Evolutionary conservation across 2,113 vertebrate species (phyloP), one percentile per base, ranked within the genome.

Genomic region (Ammodytes marinus): DNA sequence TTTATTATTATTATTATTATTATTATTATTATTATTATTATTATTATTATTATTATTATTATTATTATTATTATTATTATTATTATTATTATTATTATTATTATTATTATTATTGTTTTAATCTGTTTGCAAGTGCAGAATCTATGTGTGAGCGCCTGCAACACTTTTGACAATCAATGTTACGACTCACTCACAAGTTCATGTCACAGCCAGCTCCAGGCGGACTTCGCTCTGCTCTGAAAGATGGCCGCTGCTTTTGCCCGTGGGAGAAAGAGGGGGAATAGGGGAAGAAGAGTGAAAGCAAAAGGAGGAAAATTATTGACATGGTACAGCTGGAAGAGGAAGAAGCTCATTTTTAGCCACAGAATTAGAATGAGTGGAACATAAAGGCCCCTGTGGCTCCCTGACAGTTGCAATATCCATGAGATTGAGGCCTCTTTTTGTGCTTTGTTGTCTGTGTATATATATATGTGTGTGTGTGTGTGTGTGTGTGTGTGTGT

Each of bases 371-470:
- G 73, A 90, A 90, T 89, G 76, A 89, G 86, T 66, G 19, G 75
- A 84, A 85, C 83, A 88, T 85, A 80, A 86, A 88, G 87, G 84
- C 80, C 85, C 85, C 80, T 86, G 85, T 87, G 87, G 84, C 74
- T 83, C 52, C 74, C 74, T 85, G 88, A 92, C 91, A 83, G 83
- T 81, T 83, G 84, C 88, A 89, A 84, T 85, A 89, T 86, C 87
- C 79, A 80, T 88, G 88, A 91, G 83, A 86, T 90, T 74, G 74
- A 83, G 78, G 81, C 47, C 73, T 88, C 82, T 80, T 84, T 88
- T 89, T 85, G 65, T 89, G 82, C 69, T 85, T 80, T 81, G 73
- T 86, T 80, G 80, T 80, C 37, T 80, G 10, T 69, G 39, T 52
- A 61, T 68, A 47, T 68, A 67, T 42, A 43, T 68, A 37, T 27